These are phyloP conservation scores for Plagodis pulveraria DNA, from an alignment of 2,888 invertebrate genomes.

Conservation along the genomic window DNA sequence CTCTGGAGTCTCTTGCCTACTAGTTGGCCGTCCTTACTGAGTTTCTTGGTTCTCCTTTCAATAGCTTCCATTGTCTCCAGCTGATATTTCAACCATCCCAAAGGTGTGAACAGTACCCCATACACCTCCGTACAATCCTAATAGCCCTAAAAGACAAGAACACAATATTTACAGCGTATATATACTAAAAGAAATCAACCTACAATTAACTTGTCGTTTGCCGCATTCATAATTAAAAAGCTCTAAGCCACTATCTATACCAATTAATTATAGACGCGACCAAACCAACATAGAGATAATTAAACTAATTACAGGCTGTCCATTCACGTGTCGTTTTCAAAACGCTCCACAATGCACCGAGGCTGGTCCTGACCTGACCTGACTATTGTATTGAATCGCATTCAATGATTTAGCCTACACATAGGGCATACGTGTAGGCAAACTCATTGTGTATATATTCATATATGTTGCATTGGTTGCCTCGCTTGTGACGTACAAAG, in stretches of 20 bases:
- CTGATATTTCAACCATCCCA: too few relatives aligned
- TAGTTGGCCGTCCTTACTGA: too few relatives aligned
- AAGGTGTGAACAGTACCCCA: too few relatives aligned
- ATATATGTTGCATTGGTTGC: too few relatives aligned
- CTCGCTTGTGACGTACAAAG: too few relatives aligned
- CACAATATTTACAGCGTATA: too few relatives aligned
- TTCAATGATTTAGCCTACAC: neutral
- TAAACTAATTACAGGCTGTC: constrained; percentile 20
- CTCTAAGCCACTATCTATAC: neutral
- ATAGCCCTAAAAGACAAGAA: too few relatives aligned
- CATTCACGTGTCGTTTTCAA: constrained; percentile 19
- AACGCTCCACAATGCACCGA: constrained; percentile 16
- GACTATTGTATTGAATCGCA: neutral
- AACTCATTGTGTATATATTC: too few relatives aligned
- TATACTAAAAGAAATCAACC: neutral
- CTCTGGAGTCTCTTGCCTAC: too few relatives aligned
- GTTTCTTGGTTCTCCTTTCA: too few relatives aligned
- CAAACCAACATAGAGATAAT: constrained; percentile 1
- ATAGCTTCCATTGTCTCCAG: too few relatives aligned
- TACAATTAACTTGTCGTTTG: neutral
- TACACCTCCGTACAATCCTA: too few relatives aligned
- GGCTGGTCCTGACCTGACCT: constrained; percentile 14
- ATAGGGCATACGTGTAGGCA: neutral
- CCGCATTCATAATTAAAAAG: neutral
- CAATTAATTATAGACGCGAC: neutral